Evolutionary conservation across 2,888 invertebrate species (phyloP).

Genomic region (Lobophora halterata): DNA sequence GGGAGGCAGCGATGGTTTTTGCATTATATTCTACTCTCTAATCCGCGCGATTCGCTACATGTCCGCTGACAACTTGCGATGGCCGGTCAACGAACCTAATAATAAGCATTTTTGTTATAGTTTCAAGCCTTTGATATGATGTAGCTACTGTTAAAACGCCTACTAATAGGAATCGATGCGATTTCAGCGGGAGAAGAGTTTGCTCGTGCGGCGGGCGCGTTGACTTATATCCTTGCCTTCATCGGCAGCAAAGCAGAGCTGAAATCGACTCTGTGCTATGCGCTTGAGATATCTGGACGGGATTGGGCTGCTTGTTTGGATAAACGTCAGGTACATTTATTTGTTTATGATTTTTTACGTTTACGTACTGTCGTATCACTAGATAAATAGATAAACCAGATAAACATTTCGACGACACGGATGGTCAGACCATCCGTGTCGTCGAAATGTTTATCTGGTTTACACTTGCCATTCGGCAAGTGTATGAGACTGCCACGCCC

Average conservation of each 20-base stretch:
- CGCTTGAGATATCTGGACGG: slow-evolving; percentile 79
- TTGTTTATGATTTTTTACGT: background rate
- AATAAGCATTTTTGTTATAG: too few relatives aligned
- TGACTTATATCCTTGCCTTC: slow-evolving; percentile 83
- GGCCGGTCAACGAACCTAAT: slow-evolving; percentile 63
- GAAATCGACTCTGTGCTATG: slow-evolving; percentile 82
- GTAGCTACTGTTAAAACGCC: too few relatives aligned
- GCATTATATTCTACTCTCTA: slow-evolving; percentile 51
- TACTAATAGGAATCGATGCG: too few relatives aligned
- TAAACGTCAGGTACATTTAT: slow-evolving; percentile 82
- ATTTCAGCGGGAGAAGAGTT: slow-evolving; percentile 63
- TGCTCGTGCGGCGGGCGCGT: slow-evolving; percentile 82
- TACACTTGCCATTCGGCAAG: too few relatives aligned
- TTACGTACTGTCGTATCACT: too few relatives aligned
- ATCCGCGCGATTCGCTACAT: slow-evolving; percentile 74
- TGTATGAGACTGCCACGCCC: too few relatives aligned
- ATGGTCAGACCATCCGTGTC: too few relatives aligned
- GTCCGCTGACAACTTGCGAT: slow-evolving; percentile 60
- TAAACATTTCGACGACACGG: too few relatives aligned
- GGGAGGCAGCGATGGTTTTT: slow-evolving; percentile 50
- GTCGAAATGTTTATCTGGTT: too few relatives aligned
- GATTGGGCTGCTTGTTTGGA: slow-evolving; percentile 88
- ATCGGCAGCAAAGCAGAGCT: slow-evolving; percentile 84
- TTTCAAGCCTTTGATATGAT: too few relatives aligned
- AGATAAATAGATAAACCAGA: too few relatives aligned